These are phyloP conservation scores for Dinocampus coccinellae DNA, from an alignment of 2,888 invertebrate species.

Conservation along the genomic window DNA sequence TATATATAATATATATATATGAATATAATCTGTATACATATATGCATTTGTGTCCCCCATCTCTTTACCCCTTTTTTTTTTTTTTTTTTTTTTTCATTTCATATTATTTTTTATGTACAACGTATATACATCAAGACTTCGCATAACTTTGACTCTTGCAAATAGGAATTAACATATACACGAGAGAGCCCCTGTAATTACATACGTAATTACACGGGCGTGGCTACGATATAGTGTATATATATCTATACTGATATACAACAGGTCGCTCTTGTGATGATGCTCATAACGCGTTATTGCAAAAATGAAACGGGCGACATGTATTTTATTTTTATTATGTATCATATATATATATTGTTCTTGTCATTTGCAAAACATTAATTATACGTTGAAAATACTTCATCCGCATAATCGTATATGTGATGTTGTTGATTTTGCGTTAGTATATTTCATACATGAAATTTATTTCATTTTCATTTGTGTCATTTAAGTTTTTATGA, in stretches of 20 bases:
- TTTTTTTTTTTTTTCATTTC: slow-evolving; percentile 3
- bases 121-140: slow-evolving; percentile 2
- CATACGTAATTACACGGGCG: slow-evolving; percentile 29
- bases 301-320: slow-evolving; percentile 11
- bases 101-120: no score
- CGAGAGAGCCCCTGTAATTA: slow-evolving; percentile 26
- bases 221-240: slow-evolving; percentile 11
- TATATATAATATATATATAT: background rate
- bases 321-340: slow-evolving; percentile 7
- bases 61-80: no score
- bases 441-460: no score
- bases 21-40: slow-evolving; percentile 17
- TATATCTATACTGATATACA: background rate
- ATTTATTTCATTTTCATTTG: background rate
- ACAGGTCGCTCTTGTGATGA: slow-evolving; percentile 1
- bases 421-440: no score
- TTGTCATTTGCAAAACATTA: background rate
- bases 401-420: no score
- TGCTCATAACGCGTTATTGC: slow-evolving; percentile 23
- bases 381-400: background rate
- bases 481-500: background rate
- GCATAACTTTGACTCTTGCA: slow-evolving; percentile 31
- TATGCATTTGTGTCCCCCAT: slow-evolving; percentile 3
- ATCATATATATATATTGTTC: slow-evolving; percentile 3
- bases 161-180: slow-evolving; percentile 31